A percentile compares a stretch with the other conserved stretches of the same genome.
Conservation (phyloP, 1,140 invertebrate genomes). For the Cydia splendana region DNA sequence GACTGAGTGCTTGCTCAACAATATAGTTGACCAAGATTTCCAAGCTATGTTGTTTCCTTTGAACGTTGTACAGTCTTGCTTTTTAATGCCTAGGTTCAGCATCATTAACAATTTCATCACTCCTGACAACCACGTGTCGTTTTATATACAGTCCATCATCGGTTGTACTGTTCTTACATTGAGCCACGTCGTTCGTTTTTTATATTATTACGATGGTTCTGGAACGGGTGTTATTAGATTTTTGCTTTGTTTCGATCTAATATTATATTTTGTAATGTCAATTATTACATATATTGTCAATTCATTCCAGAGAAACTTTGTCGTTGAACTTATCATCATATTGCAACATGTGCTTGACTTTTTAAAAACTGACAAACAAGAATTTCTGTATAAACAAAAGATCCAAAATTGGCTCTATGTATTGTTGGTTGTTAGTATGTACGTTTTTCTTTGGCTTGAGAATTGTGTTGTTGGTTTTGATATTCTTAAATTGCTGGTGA, state of each 20-base stretch:
- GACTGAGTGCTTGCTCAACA: too few relatives aligned
- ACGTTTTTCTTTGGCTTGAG: neutral
- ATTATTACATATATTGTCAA: neutral
- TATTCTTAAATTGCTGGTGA: neutral
- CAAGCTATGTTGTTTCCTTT: too few relatives aligned
- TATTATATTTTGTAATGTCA: neutral
- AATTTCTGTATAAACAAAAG: neutral
- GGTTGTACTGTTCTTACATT: neutral
- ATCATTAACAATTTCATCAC: slow-evolving; percentile 13
- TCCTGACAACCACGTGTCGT: neutral
- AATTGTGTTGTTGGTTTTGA: neutral
- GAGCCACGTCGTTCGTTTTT: neutral
- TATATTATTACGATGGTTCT: neutral
- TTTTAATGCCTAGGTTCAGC: neutral
- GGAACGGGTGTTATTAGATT: neutral
- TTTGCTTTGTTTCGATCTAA: neutral
- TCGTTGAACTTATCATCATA: neutral
- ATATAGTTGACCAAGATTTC: too few relatives aligned
- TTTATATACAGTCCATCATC: neutral
- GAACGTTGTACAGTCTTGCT: too few relatives aligned
- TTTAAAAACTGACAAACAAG: neutral
- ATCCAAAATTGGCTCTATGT: neutral
- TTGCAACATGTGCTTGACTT: neutral
- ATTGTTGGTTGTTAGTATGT: neutral
- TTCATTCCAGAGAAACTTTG: neutral